Evolutionary conservation across 2,888 invertebrate genomes (phyloP), one percentile per base, ranked within the genome.

Genomic region (Eristalis pertinax): DNA sequence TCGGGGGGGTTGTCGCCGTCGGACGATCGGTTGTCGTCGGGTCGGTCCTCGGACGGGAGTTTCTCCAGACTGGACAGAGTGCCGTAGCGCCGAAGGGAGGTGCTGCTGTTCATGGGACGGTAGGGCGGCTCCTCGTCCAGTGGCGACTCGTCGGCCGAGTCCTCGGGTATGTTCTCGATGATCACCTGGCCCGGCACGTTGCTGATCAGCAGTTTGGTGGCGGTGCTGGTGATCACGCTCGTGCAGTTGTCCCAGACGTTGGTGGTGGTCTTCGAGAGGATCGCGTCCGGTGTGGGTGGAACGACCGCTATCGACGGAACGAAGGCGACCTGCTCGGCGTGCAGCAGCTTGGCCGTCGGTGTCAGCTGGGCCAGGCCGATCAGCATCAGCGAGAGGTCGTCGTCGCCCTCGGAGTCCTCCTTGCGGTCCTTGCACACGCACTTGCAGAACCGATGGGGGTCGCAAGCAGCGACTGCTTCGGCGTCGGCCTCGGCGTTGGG

Each of bases 51-150:
- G 68, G 95, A 95, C 76, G 95, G 95, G 73, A 96, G 91, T 90
- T 95, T 94, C 92, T 96, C 96, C 72, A 96, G 93, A 92, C 96
- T 96, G 67, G 96, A 96, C 94, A 96, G 95, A 65, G 96, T 96
- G 56, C 96, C 96, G 90, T 95, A 96, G 90, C 94, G 92, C 56
- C 94, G 91, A 35, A 95, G 89, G 3, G 93, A 93, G 35, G 92
- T 91, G 80, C 90, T 91, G 81, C 90, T 92, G 84, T 93, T 95
- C 90, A 96, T 94, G 11, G 96, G 95, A 84, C 96, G 94, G 91
- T 96, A 96, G 19, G 96, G 96, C 32, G 96, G 95, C 89, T 96
- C 96, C 91, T 96, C 96, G 38, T 95, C 95, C 90, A 95, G 94
- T 43, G 96, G 96, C 22, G 96, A 96, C 91, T 96, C 96, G 78